Conservation (phyloP, 2,888 invertebrate genomes). For the Blera fallax region DNA sequence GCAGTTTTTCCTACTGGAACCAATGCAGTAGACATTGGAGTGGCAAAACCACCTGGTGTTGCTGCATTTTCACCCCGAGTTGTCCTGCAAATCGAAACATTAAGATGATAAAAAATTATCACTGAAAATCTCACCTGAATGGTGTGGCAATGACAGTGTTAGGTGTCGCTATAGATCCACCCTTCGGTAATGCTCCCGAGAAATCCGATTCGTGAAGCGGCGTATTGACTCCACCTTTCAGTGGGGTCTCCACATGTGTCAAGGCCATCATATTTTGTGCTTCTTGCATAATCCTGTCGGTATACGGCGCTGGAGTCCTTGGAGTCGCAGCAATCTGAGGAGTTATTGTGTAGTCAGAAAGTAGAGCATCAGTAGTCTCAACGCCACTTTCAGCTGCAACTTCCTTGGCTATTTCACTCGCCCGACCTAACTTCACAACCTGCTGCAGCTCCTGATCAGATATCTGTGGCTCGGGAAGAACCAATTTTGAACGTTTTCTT, state of each 20-base stretch:
- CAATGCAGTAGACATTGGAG: conserved; percentile 83
- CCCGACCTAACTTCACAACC: conserved; percentile 95
- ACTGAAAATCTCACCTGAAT: conserved; percentile 84
- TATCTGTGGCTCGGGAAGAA: conserved; percentile 98
- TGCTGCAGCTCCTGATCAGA: conserved; percentile 95
- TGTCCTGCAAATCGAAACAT: conserved; percentile 81
- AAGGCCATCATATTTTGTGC: conserved; percentile 99
- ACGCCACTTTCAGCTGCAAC: conserved; percentile 90
- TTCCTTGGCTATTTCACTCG: conserved; percentile 95
- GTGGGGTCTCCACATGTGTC: conserved; percentile 97
- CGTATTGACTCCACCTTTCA: conserved; percentile 97
- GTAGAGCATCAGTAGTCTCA: conserved; percentile 91
- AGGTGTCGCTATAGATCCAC: conserved; percentile 89
- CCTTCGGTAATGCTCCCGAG: conserved; percentile 89
- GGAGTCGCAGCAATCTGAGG: conserved; percentile 88
- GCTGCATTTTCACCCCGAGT: conserved; percentile 86
- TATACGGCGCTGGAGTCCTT: conserved; percentile 92
- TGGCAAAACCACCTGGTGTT: conserved; percentile 85
- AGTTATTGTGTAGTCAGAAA: conserved; percentile 94
- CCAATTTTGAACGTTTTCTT: conserved; percentile 96
- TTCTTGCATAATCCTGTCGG: conserved; percentile 94
- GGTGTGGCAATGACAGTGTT: conserved; percentile 96
- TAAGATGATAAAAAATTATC: conserved; percentile 31
- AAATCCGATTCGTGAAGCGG: conserved; percentile 95
- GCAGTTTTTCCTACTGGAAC: conserved; percentile 79